Base-by-base conservation (phyloP, 2,113 vertebrate genomes). In the Phoenicopterus ruber region DNA sequence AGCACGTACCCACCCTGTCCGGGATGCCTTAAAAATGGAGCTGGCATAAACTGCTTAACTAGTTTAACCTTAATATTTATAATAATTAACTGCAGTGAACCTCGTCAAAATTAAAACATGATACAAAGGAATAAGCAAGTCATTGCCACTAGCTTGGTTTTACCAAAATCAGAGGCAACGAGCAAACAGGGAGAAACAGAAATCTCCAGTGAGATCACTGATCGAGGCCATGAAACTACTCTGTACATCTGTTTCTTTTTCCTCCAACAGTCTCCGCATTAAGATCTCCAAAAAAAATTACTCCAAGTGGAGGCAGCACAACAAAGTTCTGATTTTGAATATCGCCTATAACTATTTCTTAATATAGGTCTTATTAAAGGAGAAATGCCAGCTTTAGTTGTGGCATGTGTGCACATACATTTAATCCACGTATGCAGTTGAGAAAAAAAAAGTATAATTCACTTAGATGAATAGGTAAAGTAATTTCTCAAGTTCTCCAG, bases 351-450 rank as follows among this genome's bases (percentile, higher is more conserved):
- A 52, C 14, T 54, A 38, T 44, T 44, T 70, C 93, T 67, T 26
- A 70, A 49, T 54, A 40, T 6, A 61, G 9, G 9, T 57, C 31
- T 54, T 50, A 72, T 9, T 80, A 55, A 91, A 63, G 58, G 10
- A 62, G 83, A 82, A 77, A 21, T 7, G 5, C 7, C 16, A 13
- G 10, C 8, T 61, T 70, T 83, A 34, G 8, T 32, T 50, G 19
- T 69, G 63, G 6, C 63, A 52, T 2, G 2, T 13, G 13, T 31
- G 16, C 25, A 22, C 0, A 0, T 24, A 32, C 13, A 8, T 70
- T 70, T 61, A 44, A 62, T 17, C 32, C 7, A 32, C 3, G 15
- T 10, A 44, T 0, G 4, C 11, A 67, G 10, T 38, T 82, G 14
- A 69, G 44, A 50, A 69, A 42, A 9, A 73, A 58, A 38, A 3